Evolutionary conservation across 2,113 vertebrate genomes (phyloP).

Genomic region (Siniperca chuatsi): DNA sequence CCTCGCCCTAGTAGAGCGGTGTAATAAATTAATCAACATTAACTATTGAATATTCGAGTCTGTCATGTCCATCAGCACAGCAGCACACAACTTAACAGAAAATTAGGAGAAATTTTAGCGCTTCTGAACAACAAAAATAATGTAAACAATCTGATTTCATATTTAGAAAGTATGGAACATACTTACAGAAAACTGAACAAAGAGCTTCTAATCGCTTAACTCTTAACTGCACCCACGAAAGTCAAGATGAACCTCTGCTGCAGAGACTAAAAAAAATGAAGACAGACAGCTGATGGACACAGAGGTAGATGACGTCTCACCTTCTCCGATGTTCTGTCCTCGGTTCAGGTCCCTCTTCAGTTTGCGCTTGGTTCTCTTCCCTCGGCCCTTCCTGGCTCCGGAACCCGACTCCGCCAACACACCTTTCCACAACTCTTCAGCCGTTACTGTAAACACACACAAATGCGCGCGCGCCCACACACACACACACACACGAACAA

Average conservation of each 20-base stretch:
- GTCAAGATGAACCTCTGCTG: not conserved
- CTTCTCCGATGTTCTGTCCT: slow-evolving; percentile 93
- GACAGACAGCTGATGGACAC: not conserved
- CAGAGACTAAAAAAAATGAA: not conserved
- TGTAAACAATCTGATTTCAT: not conserved
- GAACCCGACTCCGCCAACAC: slow-evolving; percentile 90
- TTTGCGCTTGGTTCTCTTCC: slow-evolving; percentile 92
- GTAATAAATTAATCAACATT: slow-evolving; percentile 31
- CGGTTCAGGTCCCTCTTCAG: slow-evolving; percentile 89
- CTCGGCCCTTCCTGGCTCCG: slow-evolving; percentile 90
- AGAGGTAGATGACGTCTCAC: slow-evolving; percentile 73
- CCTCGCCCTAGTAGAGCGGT: not conserved
- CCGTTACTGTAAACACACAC: slow-evolving; percentile 87
- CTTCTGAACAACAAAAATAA: not conserved
- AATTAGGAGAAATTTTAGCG: not conserved
- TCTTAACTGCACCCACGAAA: not conserved
- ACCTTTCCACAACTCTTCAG: slow-evolving; percentile 93
- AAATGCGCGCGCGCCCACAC: not conserved
- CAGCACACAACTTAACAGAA: not conserved
- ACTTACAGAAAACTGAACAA: not conserved
- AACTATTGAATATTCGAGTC: slow-evolving; percentile 36
- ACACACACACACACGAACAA: not conserved
- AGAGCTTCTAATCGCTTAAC: not conserved
- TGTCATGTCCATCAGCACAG: not conserved
- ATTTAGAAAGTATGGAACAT: not conserved